Conservation (phyloP, 2,888 invertebrate species). For the Cotesia congregata region DNA sequence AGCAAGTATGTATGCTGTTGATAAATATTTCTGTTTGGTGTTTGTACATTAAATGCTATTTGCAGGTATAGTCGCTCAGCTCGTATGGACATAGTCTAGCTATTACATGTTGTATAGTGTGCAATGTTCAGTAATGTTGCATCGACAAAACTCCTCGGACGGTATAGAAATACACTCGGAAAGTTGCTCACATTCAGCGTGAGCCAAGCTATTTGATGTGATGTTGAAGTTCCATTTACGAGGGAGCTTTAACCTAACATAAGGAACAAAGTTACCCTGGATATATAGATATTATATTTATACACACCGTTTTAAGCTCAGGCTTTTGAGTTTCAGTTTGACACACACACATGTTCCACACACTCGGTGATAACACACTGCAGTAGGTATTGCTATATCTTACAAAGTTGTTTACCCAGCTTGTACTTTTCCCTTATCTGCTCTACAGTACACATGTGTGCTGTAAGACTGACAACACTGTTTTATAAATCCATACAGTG, state of each 20-base stretch:
- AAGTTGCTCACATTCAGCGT: too few species aligned
- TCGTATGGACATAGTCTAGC: background rate
- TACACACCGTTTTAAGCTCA: slow-evolving; percentile 9
- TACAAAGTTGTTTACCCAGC: slow-evolving; percentile 13
- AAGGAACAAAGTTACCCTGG: slow-evolving; percentile 19
- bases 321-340: slow-evolving; percentile 11
- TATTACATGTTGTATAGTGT: background rate
- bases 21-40: slow-evolving; percentile 30
- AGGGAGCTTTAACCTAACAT: slow-evolving; percentile 18
- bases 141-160: too few species aligned
- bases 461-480: slow-evolving; percentile 5
- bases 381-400: background rate
- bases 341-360: slow-evolving; percentile 13
- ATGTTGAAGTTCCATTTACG: background rate
- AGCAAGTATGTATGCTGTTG: slow-evolving; percentile 10
- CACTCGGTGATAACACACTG: background rate
- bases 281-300: slow-evolving; percentile 1
- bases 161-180: too few species aligned
- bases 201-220: too few species aligned
- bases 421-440: slow-evolving; percentile 12
- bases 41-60: background rate
- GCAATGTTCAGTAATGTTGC: too few species aligned
- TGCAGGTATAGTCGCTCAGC: background rate
- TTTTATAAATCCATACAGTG: slow-evolving; percentile 3
- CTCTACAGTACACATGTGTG: background rate